A percentile compares a stretch with the other conserved stretches of the same genome.
Evolutionary conservation across 1,140 invertebrate genomes (phyloP).

Genomic region (Drosophila subpulchrella): DNA sequence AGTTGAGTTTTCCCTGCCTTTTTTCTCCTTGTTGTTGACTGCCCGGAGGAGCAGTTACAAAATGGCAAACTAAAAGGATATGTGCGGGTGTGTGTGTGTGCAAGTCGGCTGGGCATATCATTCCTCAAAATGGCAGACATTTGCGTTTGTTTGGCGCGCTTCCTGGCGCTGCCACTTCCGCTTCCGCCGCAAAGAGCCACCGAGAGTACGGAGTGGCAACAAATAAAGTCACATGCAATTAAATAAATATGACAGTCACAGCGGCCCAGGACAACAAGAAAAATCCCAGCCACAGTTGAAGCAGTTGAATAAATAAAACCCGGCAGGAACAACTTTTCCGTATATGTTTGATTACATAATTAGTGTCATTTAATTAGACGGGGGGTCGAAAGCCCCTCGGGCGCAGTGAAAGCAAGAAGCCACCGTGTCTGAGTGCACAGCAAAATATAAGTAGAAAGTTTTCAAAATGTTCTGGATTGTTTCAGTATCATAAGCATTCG

Average conservation of each 20-base stretch:
- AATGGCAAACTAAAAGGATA: conserved; percentile 49
- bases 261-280: conserved; percentile 25
- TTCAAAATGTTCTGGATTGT: no score
- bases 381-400: conserved; percentile 7
- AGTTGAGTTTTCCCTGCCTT: conserved; percentile 45
- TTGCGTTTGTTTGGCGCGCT: conserved; percentile 81
- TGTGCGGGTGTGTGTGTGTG: conserved; percentile 21
- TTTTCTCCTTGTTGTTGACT: conserved; percentile 19
- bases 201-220: conserved; percentile 39
- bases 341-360: conserved; percentile 76
- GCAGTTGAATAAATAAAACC: conserved; percentile 58
- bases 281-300: conserved; percentile 22
- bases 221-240: conserved; percentile 76
- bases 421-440: neutral
- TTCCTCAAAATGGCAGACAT: conserved; percentile 81
- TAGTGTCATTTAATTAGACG: conserved; percentile 53
- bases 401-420: neutral
- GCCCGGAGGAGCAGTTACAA: conserved; percentile 43
- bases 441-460: neutral
- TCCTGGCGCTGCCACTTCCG: conserved; percentile 81
- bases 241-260: conserved; percentile 73
- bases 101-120: conserved; percentile 62
- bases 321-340: conserved; percentile 40
- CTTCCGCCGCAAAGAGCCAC: conserved; percentile 57
- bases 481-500: no score